Evolutionary conservation across 1,140 invertebrate species (phyloP), one percentile per base, ranked within the genome.

Genomic region (Latrodectus geometricus): DNA sequence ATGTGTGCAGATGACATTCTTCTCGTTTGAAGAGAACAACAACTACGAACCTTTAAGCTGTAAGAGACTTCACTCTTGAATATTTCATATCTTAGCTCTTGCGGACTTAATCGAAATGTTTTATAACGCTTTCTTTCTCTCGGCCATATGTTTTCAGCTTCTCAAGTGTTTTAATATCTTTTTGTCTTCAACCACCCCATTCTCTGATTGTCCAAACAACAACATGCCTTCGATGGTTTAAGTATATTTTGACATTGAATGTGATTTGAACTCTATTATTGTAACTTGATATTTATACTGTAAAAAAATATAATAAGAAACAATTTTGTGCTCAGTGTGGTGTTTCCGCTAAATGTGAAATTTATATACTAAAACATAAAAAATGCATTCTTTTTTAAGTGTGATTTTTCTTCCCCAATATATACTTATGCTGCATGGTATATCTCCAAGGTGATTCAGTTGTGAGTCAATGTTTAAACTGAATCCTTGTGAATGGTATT

Each of bases 191-290:
- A 52, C 17, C 74, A 17, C 52, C 48, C 15, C 49, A 35, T 21
- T 20, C 20, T 85, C 72, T 84, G 15, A 77, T 17, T 70, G 83
- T 69, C 73, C 73, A 77, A 72, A 14, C 3, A 61, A 61, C 11
- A 14, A 77, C 72, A 70, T 77, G 83, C 83, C 83, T 85, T 77
- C 69, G 48, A 15, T 61, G 56, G 52, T 68, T 48, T 52, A 35
- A 35, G 21, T 8, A 69, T 70, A 69, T 72, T 77, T 49, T 73
- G 77, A 50, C 61, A 54, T 77, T 85, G n/a, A 85, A 84, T 85
- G 83, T 85, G 83, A 85, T 85, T 77, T 56, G 74, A 85, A 85
- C 83, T 85, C 17, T 61, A 77, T 21, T 84, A 84, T 84, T 84
- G 76, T 76, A 79, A 35, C 35, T 35, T 35, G 35, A 5, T 35